These are phyloP conservation scores for Plectrocnemia conspersa DNA, from an alignment of 1,140 invertebrate genomes.

Conservation along the genomic window DNA sequence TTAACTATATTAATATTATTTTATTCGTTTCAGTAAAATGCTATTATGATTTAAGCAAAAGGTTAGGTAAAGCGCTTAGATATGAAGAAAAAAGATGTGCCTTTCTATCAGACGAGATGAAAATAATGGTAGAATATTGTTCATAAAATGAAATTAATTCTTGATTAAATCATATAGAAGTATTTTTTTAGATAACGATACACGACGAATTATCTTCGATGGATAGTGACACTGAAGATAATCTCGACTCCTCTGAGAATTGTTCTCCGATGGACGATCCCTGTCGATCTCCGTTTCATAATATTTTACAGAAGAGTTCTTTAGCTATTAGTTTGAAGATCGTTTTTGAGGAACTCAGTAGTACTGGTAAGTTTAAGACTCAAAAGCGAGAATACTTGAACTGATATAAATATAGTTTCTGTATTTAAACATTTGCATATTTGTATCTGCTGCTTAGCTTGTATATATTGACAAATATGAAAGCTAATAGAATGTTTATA, in stretches of 20 bases:
- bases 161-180: constrained; percentile 1
- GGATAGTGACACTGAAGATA: constrained; percentile 51
- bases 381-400: too few relatives aligned
- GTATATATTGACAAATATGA: too few relatives aligned
- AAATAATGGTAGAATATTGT: constrained; percentile 69
- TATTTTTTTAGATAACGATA: constrained; percentile 49
- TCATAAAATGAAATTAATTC: constrained; percentile 39
- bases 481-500: too few relatives aligned
- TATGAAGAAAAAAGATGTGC: constrained; percentile 88
- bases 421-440: background rate
- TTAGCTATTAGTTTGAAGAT: constrained; percentile 79
- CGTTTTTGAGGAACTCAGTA: constrained; percentile 79
- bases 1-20: constrained; percentile 3
- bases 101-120: constrained; percentile 86
- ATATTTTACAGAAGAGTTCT: constrained; percentile 75
- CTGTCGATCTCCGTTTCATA: constrained; percentile 58
- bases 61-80: constrained; percentile 80
- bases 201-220: constrained; percentile 58
- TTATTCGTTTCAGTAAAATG: constrained; percentile 64
- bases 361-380: constrained; percentile 53
- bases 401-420: too few relatives aligned
- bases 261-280: constrained; percentile 15
- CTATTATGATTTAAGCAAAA: constrained; percentile 90
- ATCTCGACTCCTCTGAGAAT: constrained; percentile 49
- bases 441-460: background rate